Base-by-base conservation (phyloP, 2,113 vertebrate species). In the Phyllostomus hastatus region DNA sequence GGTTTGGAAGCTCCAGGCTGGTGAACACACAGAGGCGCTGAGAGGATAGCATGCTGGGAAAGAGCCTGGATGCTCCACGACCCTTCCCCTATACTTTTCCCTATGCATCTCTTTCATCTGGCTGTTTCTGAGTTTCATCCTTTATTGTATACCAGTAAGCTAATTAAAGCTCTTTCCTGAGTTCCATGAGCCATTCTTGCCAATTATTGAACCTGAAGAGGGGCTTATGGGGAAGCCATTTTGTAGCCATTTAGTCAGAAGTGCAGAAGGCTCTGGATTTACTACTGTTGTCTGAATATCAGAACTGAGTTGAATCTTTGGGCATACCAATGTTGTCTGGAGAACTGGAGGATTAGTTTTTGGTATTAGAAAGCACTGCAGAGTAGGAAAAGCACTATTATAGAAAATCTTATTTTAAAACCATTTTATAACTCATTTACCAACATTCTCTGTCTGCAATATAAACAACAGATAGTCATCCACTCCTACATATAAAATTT, bases 111-210 rank as follows among this genome's bases (percentile, higher is more conserved):
- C 19, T 17, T 91, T 9, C 31, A 57, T 66, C 19, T 79, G 46
- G 12, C 43, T 82, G 0, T 31, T 66, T 66, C 57, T 79, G 17
- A 79, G 12, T 28, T 54, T 8, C 73, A 80, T 7, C 3, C 20
- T 67, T 75, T 35, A 79, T 61, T 75, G 59, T 67, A 43, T 69
- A 54, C 28, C 11, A 31, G 14, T 33, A 84, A n/a, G 28, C 28
- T 43, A 20, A 84, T 22, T 66, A n/a, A 59, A 52, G 33, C 67
- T 33, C 52, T 12, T 91, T 79, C 33, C 28, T 61, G 31, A 41
- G 20, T 73, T 92, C 31, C 80, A 20, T 61, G 66, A 88, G 28
- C 31, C 16, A 57, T 79, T 88, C 38, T 88, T 69, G 41, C 31
- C 92, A 85, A 88, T 66, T 57, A 73, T 50, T 31, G 1, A 52